These are phyloP conservation scores for Colletes gigas DNA, from an alignment of 1,140 invertebrate species.

Conservation along the genomic window DNA sequence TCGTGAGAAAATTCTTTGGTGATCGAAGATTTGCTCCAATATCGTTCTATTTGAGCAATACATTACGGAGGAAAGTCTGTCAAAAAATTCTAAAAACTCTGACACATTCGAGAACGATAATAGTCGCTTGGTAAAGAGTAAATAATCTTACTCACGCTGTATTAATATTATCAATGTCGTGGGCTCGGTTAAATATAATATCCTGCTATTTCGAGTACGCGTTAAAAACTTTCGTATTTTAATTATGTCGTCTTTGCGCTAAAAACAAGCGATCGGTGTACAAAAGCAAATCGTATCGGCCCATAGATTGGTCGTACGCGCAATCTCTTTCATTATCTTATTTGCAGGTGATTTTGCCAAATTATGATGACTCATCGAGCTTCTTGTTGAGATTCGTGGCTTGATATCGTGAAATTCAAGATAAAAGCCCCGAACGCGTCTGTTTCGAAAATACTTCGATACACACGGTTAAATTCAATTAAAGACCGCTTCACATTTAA, in stretches of 20 bases:
- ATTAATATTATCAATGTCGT: not conserved
- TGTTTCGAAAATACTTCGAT: not conserved
- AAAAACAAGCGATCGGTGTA: slow-evolving; percentile 49
- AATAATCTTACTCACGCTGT: not conserved
- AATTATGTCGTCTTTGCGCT: not conserved
- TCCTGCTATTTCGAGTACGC: not conserved
- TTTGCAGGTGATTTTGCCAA: slow-evolving; percentile 52
- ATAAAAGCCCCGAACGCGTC: slow-evolving; percentile 21
- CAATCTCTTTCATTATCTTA: slow-evolving; percentile 53
- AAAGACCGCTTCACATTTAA: not conserved
- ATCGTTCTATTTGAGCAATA: too few species aligned
- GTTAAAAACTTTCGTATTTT: not conserved
- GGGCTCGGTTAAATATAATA: not conserved
- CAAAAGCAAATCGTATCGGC: slow-evolving; percentile 54
- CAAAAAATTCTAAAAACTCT: too few species aligned
- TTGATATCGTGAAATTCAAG: slow-evolving; percentile 38
- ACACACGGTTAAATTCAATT: not conserved
- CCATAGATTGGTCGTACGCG: slow-evolving; percentile 50
- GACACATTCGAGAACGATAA: too few species aligned
- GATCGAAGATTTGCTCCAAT: too few species aligned
- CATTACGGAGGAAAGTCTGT: too few species aligned
- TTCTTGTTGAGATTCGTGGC: slow-evolving; percentile 12
- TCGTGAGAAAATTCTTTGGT: too few species aligned
- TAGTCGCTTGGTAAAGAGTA: not conserved
- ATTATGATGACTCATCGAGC: slow-evolving; percentile 53